Conservation (phyloP, 2,113 vertebrate genomes). For the Brachyhypopomus gauderio region DNA sequence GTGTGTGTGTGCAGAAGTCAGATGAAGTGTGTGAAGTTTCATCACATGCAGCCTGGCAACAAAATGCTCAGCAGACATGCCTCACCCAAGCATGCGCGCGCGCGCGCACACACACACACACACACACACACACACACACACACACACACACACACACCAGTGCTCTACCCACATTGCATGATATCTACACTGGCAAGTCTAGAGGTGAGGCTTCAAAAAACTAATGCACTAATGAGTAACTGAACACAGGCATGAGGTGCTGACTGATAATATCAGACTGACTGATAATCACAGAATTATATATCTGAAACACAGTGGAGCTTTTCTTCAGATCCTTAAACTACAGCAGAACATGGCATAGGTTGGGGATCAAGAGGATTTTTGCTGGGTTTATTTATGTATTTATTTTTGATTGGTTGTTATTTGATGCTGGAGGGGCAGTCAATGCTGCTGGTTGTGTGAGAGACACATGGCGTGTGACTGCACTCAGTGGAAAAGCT, state of each 20-base stretch:
- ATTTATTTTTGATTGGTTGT: neutral
- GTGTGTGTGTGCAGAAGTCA: neutral
- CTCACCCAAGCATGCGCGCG: neutral
- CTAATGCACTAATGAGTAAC: neutral
- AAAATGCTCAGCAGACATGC: neutral
- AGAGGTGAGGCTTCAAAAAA: constrained; percentile 8
- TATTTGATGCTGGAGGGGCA: neutral
- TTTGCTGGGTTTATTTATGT: neutral
- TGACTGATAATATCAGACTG: neutral
- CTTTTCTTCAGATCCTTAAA: constrained; percentile 14
- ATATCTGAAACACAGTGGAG: constrained; percentile 3
- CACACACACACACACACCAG: neutral
- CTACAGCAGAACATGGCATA: neutral
- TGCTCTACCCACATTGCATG: constrained; percentile 2
- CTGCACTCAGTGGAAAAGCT: neutral
- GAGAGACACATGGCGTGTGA: neutral
- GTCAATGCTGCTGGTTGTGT: neutral
- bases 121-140: neutral
- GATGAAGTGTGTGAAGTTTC: neutral
- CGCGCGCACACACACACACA: neutral
- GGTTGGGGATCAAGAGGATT: too few relatives aligned
- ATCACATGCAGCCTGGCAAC: constrained; percentile 4
- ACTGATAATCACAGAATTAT: neutral
- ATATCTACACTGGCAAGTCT: neutral
- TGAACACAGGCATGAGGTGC: neutral